A percentile compares a stretch with the other conserved stretches of the same genome.
Evolutionary conservation across 2,797 vertebrate genomes (phyloP).

Genomic region (Centroberyx gerrardi): DNA sequence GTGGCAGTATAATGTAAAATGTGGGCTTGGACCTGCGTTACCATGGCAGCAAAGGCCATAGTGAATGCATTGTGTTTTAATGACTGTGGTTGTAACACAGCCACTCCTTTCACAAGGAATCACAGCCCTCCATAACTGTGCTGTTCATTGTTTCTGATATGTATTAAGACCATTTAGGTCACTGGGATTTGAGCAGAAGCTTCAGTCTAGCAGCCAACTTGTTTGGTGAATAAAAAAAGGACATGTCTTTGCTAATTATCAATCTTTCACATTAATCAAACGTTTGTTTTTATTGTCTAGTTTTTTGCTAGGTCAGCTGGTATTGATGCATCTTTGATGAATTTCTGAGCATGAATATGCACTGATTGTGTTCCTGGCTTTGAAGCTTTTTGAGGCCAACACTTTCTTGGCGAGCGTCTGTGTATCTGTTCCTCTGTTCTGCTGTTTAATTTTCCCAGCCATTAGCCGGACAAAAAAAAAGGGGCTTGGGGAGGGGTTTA

Average conservation of each 20-base stretch:
- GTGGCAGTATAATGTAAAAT: constrained; percentile 66
- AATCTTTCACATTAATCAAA: neutral
- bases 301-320: neutral
- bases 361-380: neutral
- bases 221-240: too few species aligned
- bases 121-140: constrained; percentile 1
- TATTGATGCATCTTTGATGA: too few species aligned
- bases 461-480: neutral
- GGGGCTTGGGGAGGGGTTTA: neutral
- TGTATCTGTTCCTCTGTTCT: neutral
- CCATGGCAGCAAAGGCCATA: constrained; percentile 70
- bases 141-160: neutral
- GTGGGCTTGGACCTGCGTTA: constrained; percentile 41
- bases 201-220: neutral
- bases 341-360: too few species aligned
- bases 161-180: neutral
- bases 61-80: constrained; percentile 59
- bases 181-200: neutral
- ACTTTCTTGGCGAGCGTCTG: neutral
- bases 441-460: constrained; percentile 5
- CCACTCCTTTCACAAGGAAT: constrained; percentile 30
- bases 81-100: constrained; percentile 39
- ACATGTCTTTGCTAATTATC: too few species aligned
- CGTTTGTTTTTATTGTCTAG: neutral
- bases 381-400: constrained; percentile 4